phyloP scores from a whole-genome alignment of 2,113 vertebrate genomes.

The Chionomys nivalis region DNA sequence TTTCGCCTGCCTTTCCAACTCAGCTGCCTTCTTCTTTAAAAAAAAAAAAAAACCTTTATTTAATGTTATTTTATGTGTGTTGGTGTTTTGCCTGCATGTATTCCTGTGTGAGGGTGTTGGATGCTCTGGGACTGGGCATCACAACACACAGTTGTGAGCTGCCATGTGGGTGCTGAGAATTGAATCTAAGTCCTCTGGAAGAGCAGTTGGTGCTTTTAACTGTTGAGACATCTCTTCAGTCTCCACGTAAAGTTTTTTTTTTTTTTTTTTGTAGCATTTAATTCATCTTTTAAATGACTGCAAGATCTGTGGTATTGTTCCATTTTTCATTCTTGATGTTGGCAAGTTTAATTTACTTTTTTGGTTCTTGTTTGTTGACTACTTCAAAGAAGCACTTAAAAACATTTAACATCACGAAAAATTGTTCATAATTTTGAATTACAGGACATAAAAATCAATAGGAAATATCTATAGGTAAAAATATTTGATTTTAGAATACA shows the following conservation, averaged over 20 bases:
- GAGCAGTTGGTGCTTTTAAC: no score
- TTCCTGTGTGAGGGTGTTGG: no score
- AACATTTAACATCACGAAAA: not conserved
- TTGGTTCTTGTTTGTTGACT: not conserved
- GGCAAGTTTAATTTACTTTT: not conserved
- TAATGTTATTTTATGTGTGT: not conserved
- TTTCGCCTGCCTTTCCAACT: not conserved
- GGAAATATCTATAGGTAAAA: not conserved
- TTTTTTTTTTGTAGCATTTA: not conserved
- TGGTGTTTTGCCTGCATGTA: no score
- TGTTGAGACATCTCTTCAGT: no score
- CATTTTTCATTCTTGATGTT: not conserved
- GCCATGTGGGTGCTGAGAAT: no score
- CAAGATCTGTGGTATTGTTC: not conserved
- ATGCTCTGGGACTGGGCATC: no score
- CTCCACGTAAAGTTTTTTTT: no score
- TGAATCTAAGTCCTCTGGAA: no score
- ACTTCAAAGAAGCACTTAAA: not conserved
- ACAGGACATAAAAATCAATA: not conserved
- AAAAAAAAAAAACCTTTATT: not conserved
- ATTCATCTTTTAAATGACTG: not conserved
- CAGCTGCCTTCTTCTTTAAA: not conserved
- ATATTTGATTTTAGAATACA: not conserved
- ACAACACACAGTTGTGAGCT: no score
- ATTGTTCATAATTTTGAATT: not conserved